Evolutionary conservation across 2,797 vertebrate genomes (phyloP).

Genomic region (Enoplosus armatus): DNA sequence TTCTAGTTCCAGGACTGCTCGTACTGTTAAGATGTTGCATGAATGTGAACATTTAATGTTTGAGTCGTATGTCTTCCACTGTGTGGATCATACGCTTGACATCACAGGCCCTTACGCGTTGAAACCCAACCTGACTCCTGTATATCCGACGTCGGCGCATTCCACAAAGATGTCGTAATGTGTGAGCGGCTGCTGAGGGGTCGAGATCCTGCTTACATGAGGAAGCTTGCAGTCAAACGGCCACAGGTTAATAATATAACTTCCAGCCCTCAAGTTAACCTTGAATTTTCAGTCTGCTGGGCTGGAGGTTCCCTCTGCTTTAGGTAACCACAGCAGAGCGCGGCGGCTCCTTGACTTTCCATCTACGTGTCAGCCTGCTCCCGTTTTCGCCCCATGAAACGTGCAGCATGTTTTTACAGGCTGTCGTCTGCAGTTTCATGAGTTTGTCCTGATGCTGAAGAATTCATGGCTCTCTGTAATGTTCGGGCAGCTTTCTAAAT

Average conservation of each 20-base stretch:
- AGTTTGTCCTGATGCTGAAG: slow-evolving; percentile 18
- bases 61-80: neutral
- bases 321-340: slow-evolving; percentile 59
- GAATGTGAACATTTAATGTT: neutral
- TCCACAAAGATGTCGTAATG: slow-evolving; percentile 48
- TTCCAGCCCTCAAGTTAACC: slow-evolving; percentile 34
- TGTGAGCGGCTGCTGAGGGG: slow-evolving; percentile 9
- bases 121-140: slow-evolving; percentile 8
- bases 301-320: slow-evolving; percentile 59
- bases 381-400: slow-evolving; percentile 42
- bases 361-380: slow-evolving; percentile 71
- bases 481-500: neutral
- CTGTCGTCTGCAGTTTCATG: slow-evolving; percentile 34
- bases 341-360: slow-evolving; percentile 57
- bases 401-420: slow-evolving; percentile 60
- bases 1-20: too few species aligned
- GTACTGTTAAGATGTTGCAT: neutral
- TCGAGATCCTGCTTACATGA: slow-evolving; percentile 50
- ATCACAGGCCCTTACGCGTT: neutral
- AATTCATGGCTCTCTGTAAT: neutral
- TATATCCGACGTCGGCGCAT: slow-evolving; percentile 34
- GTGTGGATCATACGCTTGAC: slow-evolving; percentile 9
- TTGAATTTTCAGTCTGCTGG: slow-evolving; percentile 51
- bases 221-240: slow-evolving; percentile 35
- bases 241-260: slow-evolving; percentile 60